Conservation (phyloP, 37 sponge, comb jelly and placozoan species). For the Aplysina aerophoba region DNA sequence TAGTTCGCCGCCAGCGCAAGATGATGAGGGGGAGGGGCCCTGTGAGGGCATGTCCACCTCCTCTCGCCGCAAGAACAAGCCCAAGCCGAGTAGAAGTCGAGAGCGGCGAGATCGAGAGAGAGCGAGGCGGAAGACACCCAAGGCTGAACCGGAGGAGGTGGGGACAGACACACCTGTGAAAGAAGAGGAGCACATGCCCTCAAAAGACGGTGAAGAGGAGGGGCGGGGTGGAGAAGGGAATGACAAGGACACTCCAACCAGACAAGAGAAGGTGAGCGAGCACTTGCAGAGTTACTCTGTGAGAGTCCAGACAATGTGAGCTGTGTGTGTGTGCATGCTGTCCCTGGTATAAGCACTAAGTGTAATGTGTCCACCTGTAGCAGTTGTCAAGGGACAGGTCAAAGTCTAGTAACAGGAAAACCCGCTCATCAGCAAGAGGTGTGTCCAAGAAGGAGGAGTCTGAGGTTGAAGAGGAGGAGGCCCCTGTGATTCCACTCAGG, state of each 20-base stretch:
- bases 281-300: too few relatives aligned
- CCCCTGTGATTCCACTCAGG: constrained; percentile 14
- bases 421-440: constrained; percentile 18
- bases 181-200: background rate
- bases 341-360: too few relatives aligned
- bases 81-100: background rate
- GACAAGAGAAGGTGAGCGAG: background rate
- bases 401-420: background rate
- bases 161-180: background rate
- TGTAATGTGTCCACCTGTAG: too few relatives aligned
- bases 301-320: too few relatives aligned
- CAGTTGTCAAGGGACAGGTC: too few relatives aligned
- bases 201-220: too few relatives aligned
- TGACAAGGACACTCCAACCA: background rate
- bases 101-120: background rate
- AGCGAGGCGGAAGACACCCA: background rate
- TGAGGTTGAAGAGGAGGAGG: constrained; percentile 37
- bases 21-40: constrained; percentile 9
- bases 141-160: background rate
- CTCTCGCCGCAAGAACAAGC: background rate
- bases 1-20: background rate
- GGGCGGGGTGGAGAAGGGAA: background rate
- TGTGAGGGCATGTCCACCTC: background rate
- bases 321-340: too few relatives aligned
- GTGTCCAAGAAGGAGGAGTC: constrained; percentile 16